Conservation (phyloP, 2,888 invertebrate genomes). For the Dryomyza anilis region DNA sequence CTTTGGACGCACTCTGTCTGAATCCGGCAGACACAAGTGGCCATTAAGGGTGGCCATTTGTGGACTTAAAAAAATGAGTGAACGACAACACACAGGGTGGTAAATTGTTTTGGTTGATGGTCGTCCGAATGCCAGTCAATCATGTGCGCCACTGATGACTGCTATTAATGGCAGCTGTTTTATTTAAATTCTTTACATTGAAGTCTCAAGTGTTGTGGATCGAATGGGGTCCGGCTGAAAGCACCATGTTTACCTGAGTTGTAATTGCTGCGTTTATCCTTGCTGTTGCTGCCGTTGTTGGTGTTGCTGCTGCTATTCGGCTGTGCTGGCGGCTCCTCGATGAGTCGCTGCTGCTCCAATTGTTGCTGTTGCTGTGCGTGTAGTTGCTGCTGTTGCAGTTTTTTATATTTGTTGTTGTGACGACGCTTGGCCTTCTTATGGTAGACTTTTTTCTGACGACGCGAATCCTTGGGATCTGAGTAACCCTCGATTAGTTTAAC, state of each 20-base stretch:
- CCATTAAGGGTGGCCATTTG: not conserved
- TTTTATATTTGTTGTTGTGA: conserved; percentile 45
- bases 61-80: not conserved
- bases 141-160: not conserved
- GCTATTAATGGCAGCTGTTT: conserved; percentile 15
- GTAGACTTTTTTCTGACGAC: conserved; percentile 58
- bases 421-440: conserved; percentile 58
- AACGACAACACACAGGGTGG: not conserved
- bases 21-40: conserved; percentile 11
- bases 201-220: not conserved
- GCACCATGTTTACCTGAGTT: conserved; percentile 54
- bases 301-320: conserved; percentile 40
- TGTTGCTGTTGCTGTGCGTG: conserved; percentile 39
- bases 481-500: conserved; percentile 61
- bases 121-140: no score
- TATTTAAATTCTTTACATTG: not conserved
- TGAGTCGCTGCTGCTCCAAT: conserved; percentile 41
- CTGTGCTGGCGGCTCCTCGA: conserved; percentile 31
- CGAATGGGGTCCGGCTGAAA: not conserved
- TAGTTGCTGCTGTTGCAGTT: conserved; percentile 37
- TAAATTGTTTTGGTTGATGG: not conserved
- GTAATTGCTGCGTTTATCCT: conserved; percentile 56
- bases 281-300: conserved; percentile 38
- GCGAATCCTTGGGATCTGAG: conserved; percentile 60
- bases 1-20: not conserved